A percentile compares a stretch with the other conserved stretches of the same genome.
phyloP scores from a whole-genome alignment of 2,113 vertebrate genomes.

The Megaleporinus macrocephalus region DNA sequence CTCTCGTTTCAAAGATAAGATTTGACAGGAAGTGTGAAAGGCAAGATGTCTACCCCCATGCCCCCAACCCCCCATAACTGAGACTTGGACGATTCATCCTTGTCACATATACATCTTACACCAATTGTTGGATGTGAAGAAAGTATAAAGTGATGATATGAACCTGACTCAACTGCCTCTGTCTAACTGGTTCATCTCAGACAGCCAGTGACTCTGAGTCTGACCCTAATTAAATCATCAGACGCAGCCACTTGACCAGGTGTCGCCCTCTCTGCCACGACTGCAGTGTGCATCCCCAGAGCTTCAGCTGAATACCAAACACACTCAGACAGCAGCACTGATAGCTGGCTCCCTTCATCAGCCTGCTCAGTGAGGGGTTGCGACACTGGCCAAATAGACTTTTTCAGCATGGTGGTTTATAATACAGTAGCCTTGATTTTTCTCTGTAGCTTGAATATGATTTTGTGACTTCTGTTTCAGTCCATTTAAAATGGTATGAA shows the following conservation, averaged over 20 bases:
- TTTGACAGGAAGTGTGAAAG: neutral
- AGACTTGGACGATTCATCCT: neutral
- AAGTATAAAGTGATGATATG: conserved; percentile 26
- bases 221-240: conserved; percentile 80
- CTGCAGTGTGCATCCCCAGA: conserved; percentile 33
- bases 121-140: conserved; percentile 32
- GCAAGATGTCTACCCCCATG: neutral
- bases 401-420: neutral
- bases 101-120: conserved; percentile 2
- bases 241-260: conserved; percentile 72
- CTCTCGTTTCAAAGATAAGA: neutral
- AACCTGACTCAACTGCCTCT: conserved; percentile 17
- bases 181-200: conserved; percentile 35
- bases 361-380: conserved; percentile 6
- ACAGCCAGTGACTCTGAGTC: conserved; percentile 54
- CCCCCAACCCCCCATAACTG: neutral
- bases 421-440: neutral
- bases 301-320: conserved; percentile 57
- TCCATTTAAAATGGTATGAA: neutral
- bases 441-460: neutral
- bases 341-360: conserved; percentile 26
- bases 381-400: neutral
- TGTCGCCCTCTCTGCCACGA: conserved; percentile 61
- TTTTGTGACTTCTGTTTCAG: neutral
- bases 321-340: conserved; percentile 29